Evolutionary conservation across 1,140 invertebrate species (phyloP).

Genomic region (Drosophila hydei): DNA sequence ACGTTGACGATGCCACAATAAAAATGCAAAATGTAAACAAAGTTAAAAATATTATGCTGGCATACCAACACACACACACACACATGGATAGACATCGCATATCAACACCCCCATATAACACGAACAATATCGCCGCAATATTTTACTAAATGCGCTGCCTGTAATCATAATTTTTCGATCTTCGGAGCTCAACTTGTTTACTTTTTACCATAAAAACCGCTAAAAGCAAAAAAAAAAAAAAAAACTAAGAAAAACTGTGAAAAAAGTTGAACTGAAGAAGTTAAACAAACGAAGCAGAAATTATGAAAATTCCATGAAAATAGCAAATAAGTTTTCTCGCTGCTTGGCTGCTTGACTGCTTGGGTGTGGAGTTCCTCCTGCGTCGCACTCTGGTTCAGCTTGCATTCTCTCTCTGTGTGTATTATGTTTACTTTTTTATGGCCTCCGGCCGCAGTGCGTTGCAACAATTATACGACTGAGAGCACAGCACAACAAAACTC

Average conservation of each 20-base stretch:
- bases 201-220: constrained; percentile 63
- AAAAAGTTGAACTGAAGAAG: constrained; percentile 2
- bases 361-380: neutral
- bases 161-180: constrained; percentile 70
- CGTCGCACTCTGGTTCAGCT: constrained; percentile 25
- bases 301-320: constrained; percentile 81
- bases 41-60: constrained; percentile 77
- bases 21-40: constrained; percentile 81
- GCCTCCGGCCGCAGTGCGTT: constrained; percentile 71
- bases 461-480: constrained; percentile 77
- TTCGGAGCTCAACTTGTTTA: constrained; percentile 57
- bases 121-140: constrained; percentile 41
- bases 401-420: constrained; percentile 15
- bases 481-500: constrained; percentile 46
- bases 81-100: constrained; percentile 2
- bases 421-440: constrained; percentile 75
- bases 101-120: constrained; percentile 36
- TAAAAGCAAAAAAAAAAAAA: constrained; percentile 52
- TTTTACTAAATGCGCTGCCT: constrained; percentile 55
- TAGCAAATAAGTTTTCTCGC: constrained; percentile 77
- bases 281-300: constrained; percentile 64
- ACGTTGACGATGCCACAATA: constrained; percentile 68
- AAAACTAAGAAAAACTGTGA: constrained; percentile 4
- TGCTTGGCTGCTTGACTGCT: constrained; percentile 17
- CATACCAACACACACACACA: constrained; percentile 33